Percentiles rank a stretch among this genome's conserved stretches.
Conservation (phyloP, 2,113 vertebrate species). For the Mola mola region DNA sequence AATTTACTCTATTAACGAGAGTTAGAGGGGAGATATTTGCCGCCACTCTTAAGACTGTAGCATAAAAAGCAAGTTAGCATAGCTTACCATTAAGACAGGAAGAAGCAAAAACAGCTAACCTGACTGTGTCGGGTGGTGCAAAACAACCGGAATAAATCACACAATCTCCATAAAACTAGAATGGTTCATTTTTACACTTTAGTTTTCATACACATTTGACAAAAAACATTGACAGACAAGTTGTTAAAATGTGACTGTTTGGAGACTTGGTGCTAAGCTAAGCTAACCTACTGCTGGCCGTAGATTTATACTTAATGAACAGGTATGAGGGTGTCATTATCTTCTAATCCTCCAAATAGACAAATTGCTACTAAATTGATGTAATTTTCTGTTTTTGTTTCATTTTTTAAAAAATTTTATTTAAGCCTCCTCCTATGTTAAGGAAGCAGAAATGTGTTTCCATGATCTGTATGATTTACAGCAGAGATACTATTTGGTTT, state of each 20-base stretch:
- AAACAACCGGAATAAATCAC: too few relatives aligned
- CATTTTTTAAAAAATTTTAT: too few relatives aligned
- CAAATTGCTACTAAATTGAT: neutral
- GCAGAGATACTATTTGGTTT: constrained; percentile 7
- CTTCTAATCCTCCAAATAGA: neutral
- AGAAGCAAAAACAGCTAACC: neutral
- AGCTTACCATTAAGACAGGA: neutral
- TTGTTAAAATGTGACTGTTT: too few relatives aligned
- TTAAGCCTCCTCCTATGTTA: neutral
- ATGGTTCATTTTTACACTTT: neutral
- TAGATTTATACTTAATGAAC: too few relatives aligned
- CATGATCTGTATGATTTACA: constrained; percentile 10
- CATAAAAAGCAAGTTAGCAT: neutral
- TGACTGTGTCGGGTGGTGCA: too few relatives aligned
- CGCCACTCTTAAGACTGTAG: neutral
- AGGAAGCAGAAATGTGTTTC: neutral
- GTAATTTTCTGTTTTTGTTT: neutral
- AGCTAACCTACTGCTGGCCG: neutral
- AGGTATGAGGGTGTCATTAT: neutral
- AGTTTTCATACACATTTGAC: too few relatives aligned
- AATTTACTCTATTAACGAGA: neutral
- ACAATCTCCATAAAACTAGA: too few relatives aligned
- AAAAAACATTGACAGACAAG: neutral
- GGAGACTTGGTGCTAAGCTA: too few relatives aligned
- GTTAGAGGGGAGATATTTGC: neutral